phyloP scores from a whole-genome alignment of 2,113 vertebrate genomes.

The Dipodomys stephensi region DNA sequence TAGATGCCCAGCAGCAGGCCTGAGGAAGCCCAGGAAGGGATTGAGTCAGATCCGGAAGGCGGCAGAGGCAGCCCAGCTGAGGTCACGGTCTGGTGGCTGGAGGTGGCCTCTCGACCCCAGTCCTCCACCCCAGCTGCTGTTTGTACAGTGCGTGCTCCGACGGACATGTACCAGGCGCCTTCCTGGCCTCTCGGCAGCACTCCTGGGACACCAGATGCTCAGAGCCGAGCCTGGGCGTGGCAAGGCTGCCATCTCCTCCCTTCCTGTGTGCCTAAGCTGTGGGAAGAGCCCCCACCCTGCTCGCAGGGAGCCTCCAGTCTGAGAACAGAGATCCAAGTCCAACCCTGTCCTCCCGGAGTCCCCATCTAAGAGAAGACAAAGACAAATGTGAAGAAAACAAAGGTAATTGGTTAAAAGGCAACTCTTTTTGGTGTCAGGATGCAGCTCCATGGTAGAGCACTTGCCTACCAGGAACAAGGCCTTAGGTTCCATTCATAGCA shows the following conservation, averaged over 20 bases:
- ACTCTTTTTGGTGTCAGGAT: neutral
- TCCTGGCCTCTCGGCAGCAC: neutral
- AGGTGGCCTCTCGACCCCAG: conserved; percentile 73
- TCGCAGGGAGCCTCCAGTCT: neutral
- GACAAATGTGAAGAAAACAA: neutral
- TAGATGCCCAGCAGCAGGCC: conserved; percentile 32
- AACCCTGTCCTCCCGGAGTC: neutral
- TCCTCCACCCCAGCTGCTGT: conserved; percentile 76
- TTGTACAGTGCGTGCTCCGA: conserved; percentile 53
- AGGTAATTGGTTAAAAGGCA: neutral
- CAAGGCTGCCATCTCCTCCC: neutral
- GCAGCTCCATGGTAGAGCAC: neutral
- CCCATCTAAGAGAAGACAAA: neutral
- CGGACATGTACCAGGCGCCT: conserved; percentile 58
- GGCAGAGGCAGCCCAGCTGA: conserved; percentile 67
- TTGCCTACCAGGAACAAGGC: neutral
- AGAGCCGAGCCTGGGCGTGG: neutral
- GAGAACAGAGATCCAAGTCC: neutral
- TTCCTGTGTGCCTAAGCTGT: neutral
- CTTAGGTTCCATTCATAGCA: neutral
- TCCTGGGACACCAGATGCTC: neutral
- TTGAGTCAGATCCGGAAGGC: conserved; percentile 80
- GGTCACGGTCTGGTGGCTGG: conserved; percentile 80
- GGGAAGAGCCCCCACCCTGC: neutral
- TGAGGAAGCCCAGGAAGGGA: conserved; percentile 9